Base-by-base conservation (phyloP, 2,113 vertebrate species). In the Haplochromis burtoni region DNA sequence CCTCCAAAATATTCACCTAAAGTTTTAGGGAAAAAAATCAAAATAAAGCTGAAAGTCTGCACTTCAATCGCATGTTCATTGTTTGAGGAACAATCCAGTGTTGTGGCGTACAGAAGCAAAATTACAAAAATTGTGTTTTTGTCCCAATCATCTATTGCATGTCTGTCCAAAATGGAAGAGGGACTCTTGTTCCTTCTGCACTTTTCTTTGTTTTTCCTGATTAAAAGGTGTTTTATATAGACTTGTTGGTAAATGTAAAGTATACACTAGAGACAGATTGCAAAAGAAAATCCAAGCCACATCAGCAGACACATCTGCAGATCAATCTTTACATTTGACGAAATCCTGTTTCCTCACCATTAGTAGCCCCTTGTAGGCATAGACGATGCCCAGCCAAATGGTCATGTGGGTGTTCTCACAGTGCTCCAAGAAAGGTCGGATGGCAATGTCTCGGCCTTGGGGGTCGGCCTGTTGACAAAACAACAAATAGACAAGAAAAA, bases 401-500 rank as follows among this genome's bases (percentile, higher is more conserved):
- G 97, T 99, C 98, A 99, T 99, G 95, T 99, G 98, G 81, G 97
- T 98, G 96, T 99, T 99, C 94, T 99, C 98, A 83, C 99, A 99
- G 97, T 99, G 99, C 94, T 99, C 99, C 97, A 99, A 89, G 92
- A 99, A 98, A 2, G 99, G 98, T 88, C 97, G 98, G 95, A 99
- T 99, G 92, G 98, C 98, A 83, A 99, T 98, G 89, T 99, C 99
- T 94, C 98, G 96, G 86, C 98, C 99, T 7, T 99, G 98, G 89
- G 98, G 98, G 89, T 99, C 99, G 8, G 98, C 97, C 99, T 99
- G 95, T 89, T 80, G 91, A 92, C 84, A 83, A 91, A 61, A 91
- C 80, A 93, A 89, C 78, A 91, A 47, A 90, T 8, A 81, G 24
- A 91, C 11, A 71, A 51, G 38, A 81, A 85, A 14, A 61, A 3